Evolutionary conservation across 1,140 invertebrate genomes (phyloP), one percentile per base, ranked within the genome.

Genomic region (Sinonovacula constricta): DNA sequence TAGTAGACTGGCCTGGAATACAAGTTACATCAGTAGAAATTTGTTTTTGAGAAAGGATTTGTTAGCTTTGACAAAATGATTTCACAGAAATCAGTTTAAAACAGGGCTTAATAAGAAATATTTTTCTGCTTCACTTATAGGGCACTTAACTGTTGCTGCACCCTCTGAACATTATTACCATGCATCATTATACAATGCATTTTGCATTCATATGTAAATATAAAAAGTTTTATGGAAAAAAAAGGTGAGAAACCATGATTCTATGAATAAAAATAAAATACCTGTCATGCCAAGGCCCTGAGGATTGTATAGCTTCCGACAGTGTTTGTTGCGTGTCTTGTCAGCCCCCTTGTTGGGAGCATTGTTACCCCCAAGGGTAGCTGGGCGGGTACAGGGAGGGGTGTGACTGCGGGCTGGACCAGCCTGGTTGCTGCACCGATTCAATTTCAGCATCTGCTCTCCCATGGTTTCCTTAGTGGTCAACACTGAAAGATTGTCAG

Each of bases 291-390:
- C 70, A 68, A 28, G 54, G n/a, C 63, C 68, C 63, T 56, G 39
- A 72, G 65, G 24, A 70, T 63, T 53, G 59, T 81, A 75, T 36
- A 81, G 82, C 39, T 83, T 81, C 68, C 81, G 80, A 65, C 84
- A 81, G 65, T 81, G 82, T 65, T 84, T 81, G 59, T 62, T 66
- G 66, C 81, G 72, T 0, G 62, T 72, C 67, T 84, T 83, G 12
- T 83, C 75, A 30, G 65, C 69, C 49, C 36, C 34, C 45, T 59
- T 26, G n/a, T 72, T 67, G 22, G 77, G 66, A 18, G 56, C 57
- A 63, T 76, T 82, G 72, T 89, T 89, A 15, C 86, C 88, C 34
- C 87, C 88, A 3, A 88, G 54, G 24, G 88, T 85, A 28, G 82
- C 81, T 66, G 86, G 88, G 45, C 87, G 67, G 10, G 86, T 86